Conservation (phyloP, 2,888 invertebrate species). For the Branchipolynoe longqiensis region DNA sequence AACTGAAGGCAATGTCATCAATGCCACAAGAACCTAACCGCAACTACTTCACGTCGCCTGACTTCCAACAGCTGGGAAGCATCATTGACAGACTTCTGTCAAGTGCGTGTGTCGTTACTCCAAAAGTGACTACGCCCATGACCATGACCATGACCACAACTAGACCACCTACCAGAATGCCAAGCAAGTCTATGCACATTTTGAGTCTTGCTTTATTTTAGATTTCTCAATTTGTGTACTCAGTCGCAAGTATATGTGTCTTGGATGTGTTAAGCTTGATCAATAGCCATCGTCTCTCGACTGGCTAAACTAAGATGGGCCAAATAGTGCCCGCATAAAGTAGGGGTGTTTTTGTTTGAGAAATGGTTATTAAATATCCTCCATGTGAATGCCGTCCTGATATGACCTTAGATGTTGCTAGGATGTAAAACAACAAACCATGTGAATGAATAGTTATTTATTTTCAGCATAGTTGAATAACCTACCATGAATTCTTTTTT, state of each 20-base stretch:
- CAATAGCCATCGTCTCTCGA: background rate
- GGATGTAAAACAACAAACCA: too few species aligned
- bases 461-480: too few species aligned
- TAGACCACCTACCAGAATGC: background rate
- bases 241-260: too few species aligned
- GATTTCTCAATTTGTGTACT: background rate
- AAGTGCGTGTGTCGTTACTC: slow-evolving; percentile 2
- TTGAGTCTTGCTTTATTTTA: background rate
- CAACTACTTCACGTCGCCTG: slow-evolving; percentile 34
- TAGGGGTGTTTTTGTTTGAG: too few species aligned
- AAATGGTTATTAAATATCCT: too few species aligned
- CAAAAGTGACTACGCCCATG: background rate
- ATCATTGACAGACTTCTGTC: background rate
- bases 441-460: too few species aligned
- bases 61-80: slow-evolving; percentile 18
- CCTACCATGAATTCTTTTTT: too few species aligned
- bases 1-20: slow-evolving; percentile 58
- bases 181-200: background rate
- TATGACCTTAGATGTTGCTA: too few species aligned
- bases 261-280: too few species aligned
- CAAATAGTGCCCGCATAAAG: too few species aligned
- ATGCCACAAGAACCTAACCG: background rate
- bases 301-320: too few species aligned
- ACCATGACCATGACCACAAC: background rate
- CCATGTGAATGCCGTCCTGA: too few species aligned